These are phyloP conservation scores for Eupithecia centaureata DNA, from an alignment of 2,888 invertebrate genomes.

Conservation along the genomic window DNA sequence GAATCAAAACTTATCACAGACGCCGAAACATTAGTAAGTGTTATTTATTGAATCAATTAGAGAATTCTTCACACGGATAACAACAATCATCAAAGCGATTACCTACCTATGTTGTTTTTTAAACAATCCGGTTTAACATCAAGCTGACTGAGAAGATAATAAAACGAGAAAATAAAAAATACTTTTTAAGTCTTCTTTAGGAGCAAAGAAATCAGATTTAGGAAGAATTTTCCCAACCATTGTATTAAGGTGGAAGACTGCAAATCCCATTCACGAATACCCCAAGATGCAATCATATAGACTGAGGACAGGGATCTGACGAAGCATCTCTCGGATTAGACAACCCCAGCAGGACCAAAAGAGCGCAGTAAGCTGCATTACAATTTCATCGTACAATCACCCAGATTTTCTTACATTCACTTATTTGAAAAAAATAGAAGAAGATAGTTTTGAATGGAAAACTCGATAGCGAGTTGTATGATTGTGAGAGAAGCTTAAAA, in stretches of 20 bases:
- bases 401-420: slow-evolving; percentile 67
- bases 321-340: slow-evolving; percentile 39
- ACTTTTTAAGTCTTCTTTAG: not conserved
- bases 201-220: slow-evolving; percentile 5
- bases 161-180: not conserved
- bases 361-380: slow-evolving; percentile 54
- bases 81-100: slow-evolving; percentile 52
- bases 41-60: slow-evolving; percentile 79
- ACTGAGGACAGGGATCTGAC: slow-evolving; percentile 26
- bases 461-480: not conserved
- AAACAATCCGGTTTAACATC: slow-evolving; percentile 20
- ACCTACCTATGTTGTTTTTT: slow-evolving; percentile 34
- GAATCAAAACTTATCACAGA: slow-evolving; percentile 70
- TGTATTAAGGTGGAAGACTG: not conserved
- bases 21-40: slow-evolving; percentile 63
- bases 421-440: slow-evolving; percentile 65
- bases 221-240: not conserved
- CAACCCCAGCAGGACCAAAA: slow-evolving; percentile 32
- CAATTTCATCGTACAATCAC: slow-evolving; percentile 67
- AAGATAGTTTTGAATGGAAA: not conserved
- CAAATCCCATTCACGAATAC: slow-evolving; percentile 23
- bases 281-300: slow-evolving; percentile 33
- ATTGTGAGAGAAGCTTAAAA: not conserved
- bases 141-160: slow-evolving; percentile 6
- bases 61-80: slow-evolving; percentile 71